phyloP scores from a whole-genome alignment of 1,140 invertebrate species.

The Pectinophora gossypiella region DNA sequence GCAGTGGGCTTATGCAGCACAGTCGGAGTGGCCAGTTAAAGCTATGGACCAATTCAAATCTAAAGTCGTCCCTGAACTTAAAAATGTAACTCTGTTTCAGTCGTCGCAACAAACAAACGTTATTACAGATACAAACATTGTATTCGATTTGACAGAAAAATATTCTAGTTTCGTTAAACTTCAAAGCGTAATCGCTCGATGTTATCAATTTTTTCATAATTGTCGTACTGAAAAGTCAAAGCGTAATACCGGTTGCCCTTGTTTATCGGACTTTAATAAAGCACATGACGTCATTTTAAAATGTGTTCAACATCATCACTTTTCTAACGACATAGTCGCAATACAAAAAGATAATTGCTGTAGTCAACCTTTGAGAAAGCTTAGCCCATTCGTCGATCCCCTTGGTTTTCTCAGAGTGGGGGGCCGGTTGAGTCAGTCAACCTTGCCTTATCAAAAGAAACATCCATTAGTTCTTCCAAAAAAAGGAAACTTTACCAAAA shows the following conservation, averaged over 20 bases:
- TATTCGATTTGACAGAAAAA: not conserved
- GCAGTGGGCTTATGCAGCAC: not conserved
- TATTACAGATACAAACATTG: too few relatives aligned
- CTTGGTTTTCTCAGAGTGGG: conserved; percentile 24
- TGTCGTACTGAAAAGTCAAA: not conserved
- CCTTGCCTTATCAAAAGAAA: conserved; percentile 14
- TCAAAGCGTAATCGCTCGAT: not conserved
- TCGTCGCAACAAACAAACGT: too few relatives aligned
- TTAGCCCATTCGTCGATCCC: conserved; percentile 15
- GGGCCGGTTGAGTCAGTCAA: conserved; percentile 19
- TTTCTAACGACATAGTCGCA: not conserved
- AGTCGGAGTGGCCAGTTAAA: not conserved
- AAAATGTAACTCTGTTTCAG: too few relatives aligned
- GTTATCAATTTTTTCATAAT: not conserved
- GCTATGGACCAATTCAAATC: not conserved
- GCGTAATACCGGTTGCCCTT: not conserved
- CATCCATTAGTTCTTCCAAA: conserved; percentile 23
- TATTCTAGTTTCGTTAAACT: conserved; percentile 1
- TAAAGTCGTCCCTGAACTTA: not conserved
- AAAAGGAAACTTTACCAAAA: conserved; percentile 15
- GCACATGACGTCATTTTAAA: not conserved
- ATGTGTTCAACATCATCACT: not conserved
- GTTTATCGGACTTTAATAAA: not conserved
- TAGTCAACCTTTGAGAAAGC: conserved; percentile 5
- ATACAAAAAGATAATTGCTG: not conserved